phyloP scores from a whole-genome alignment of 2,113 vertebrate species.

The Chamaea fasciata region DNA sequence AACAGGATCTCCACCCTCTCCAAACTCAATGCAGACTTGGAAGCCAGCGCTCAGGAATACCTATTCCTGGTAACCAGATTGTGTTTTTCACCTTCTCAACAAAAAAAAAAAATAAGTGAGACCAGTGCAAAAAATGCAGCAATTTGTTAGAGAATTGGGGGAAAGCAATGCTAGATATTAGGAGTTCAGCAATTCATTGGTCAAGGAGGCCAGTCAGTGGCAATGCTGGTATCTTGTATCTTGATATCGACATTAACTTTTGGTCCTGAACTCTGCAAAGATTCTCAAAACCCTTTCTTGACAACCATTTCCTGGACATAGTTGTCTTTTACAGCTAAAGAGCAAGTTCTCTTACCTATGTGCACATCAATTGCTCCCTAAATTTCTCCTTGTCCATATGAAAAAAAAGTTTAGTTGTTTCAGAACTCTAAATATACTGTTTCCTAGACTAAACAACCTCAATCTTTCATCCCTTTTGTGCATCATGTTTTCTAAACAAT shows the following conservation, averaged over 20 bases:
- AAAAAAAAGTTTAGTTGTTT: not conserved
- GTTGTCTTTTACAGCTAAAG: not conserved
- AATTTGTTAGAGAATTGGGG: not conserved
- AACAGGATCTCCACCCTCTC: not conserved
- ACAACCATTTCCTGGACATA: not conserved
- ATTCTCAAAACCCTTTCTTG: not conserved
- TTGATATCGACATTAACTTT: not conserved
- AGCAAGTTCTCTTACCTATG: not conserved
- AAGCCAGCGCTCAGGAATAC: not conserved
- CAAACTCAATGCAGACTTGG: not conserved
- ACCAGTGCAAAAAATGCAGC: not conserved
- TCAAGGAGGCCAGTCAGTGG: not conserved
- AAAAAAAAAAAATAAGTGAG: not conserved
- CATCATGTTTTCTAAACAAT: not conserved
- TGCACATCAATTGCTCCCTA: not conserved
- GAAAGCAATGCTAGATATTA: not conserved
- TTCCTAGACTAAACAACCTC: conserved; percentile 8
- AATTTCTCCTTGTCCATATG: not conserved
- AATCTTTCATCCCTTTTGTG: not conserved
- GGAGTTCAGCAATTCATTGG: accelerated
- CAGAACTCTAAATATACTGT: not conserved
- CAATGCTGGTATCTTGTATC: not conserved
- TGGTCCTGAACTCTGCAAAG: not conserved
- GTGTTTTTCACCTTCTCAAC: not conserved
- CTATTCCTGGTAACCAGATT: not conserved